phyloP scores from a whole-genome alignment of 2,888 invertebrate genomes.

The Drosophila cognata region DNA sequence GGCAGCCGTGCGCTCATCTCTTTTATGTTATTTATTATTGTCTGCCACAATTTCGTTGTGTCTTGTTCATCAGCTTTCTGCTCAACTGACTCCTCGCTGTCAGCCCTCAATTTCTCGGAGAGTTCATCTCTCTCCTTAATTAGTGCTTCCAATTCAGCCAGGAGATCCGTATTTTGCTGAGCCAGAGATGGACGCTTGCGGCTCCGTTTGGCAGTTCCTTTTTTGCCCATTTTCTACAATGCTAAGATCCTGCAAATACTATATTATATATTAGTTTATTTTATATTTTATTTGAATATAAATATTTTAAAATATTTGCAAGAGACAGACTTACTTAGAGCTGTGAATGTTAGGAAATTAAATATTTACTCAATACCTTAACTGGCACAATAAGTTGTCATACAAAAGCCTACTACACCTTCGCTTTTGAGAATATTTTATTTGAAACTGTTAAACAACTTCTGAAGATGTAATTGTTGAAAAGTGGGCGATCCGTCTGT shows the following conservation, averaged over 20 bases:
- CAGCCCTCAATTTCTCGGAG: not conserved
- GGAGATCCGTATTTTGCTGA: not conserved
- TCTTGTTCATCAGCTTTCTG: not conserved
- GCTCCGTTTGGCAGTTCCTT: fast-evolving
- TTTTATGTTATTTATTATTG: not conserved
- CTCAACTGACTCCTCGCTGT: not conserved
- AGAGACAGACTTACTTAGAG: fast-evolving
- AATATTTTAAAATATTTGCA: not conserved
- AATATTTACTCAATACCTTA: not conserved
- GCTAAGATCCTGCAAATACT: not conserved
- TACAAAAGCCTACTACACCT: not conserved
- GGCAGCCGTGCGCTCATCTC: fast-evolving
- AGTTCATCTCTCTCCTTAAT: not conserved
- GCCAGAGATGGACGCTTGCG: fast-evolving
- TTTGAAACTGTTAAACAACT: too few relatives aligned
- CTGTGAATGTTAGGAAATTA: not conserved
- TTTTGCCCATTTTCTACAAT: not conserved
- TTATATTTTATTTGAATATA: not conserved
- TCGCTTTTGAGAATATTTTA: not conserved
- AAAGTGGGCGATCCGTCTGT: not conserved
- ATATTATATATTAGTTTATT: too few relatives aligned
- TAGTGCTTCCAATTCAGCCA: not conserved
- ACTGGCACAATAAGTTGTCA: not conserved
- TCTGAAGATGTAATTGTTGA: not conserved
- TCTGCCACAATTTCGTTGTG: fast-evolving